Base-by-base conservation (phyloP, 1,140 invertebrate species). In the Sinonovacula constricta region DNA sequence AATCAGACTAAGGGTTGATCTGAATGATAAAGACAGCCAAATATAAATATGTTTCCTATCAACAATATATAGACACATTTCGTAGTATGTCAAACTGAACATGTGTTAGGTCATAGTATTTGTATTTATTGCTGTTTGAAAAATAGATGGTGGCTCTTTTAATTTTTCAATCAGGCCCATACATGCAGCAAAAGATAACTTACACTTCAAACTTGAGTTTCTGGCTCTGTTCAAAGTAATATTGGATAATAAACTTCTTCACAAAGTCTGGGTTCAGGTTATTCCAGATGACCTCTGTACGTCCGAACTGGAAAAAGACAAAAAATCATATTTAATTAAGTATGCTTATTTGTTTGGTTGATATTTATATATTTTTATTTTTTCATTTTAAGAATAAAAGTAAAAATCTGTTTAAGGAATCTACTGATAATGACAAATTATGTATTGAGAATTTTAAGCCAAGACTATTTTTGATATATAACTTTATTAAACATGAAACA, bases 141-240 rank as follows among this genome's bases (percentile, higher is more conserved):
- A n/a, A n/a, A n/a, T n/a, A n/a, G n/a, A n/a, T n/a, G n/a, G n/a
- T n/a, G n/a, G n/a, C n/a, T n/a, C n/a, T n/a, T n/a, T n/a, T n/a
- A n/a, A n/a, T n/a, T n/a, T n/a, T n/a, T n/a, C n/a, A n/a, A n/a
- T n/a, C n/a, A n/a, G n/a, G n/a, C n/a, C n/a, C n/a, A n/a, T n/a
- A 72, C 1, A 60, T 39, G 24, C 28, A 3, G 30, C 12, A 62
- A 45, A 56, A n/a, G 28, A 59, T 67, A 63, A 84, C 89, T 87
- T 81, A 92, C 91, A 92, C 82, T 88, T 91, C 88, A 85, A 92
- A 92, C 71, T 87, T 88, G 7, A 92, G 80, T 57, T 88, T 87
- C 76, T 92, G 91, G 36, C 86, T 86, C 79, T 93, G 91, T 87
- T 93, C 93, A 89, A 93, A 94, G 71, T 88, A 91, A 80, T 93